Percentiles rank a stretch among this genome's conserved stretches.
Conservation (phyloP, 1,140 invertebrate genomes). For the Saccostrea cuccullata region DNA sequence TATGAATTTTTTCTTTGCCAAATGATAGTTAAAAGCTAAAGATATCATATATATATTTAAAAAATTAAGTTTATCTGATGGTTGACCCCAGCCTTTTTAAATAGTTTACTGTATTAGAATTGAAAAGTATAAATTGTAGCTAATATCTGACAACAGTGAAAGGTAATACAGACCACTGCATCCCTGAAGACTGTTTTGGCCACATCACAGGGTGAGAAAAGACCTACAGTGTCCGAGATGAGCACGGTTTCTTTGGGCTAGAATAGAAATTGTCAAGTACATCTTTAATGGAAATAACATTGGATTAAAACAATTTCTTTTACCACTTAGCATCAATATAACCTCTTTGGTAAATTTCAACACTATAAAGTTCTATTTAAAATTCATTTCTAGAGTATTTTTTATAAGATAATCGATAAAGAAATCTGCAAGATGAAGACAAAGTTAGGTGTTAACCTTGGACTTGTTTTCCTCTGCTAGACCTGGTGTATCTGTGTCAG, state of each 20-base stretch:
- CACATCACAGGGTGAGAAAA: constrained; percentile 88
- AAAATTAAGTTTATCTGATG: too few species aligned
- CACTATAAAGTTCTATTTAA: too few species aligned
- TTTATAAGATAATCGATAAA: too few species aligned
- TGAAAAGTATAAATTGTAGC: background rate
- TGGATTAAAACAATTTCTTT: too few species aligned
- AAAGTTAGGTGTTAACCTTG: constrained; percentile 13
- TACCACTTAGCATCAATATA: too few species aligned
- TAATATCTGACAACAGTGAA: background rate
- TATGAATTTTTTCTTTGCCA: too few species aligned
- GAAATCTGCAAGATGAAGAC: background rate
- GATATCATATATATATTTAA: too few species aligned
- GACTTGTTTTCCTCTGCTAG: constrained; percentile 86
- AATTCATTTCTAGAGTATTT: too few species aligned
- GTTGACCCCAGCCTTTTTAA: too few species aligned
- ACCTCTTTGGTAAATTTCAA: too few species aligned
- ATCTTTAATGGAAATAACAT: background rate
- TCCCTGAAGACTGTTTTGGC: constrained; percentile 89
- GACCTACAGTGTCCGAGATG: constrained; percentile 89
- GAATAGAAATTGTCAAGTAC: constrained; percentile 1
- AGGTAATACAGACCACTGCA: constrained; percentile 84
- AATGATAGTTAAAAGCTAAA: too few species aligned
- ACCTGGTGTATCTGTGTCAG: constrained; percentile 98
- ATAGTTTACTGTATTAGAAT: too few species aligned
- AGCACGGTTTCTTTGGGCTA: constrained; percentile 91